Evolutionary conservation across 2,797 vertebrate genomes (phyloP), one percentile per base, ranked within the genome.

Genomic region (Tachyglossus aculeatus): DNA sequence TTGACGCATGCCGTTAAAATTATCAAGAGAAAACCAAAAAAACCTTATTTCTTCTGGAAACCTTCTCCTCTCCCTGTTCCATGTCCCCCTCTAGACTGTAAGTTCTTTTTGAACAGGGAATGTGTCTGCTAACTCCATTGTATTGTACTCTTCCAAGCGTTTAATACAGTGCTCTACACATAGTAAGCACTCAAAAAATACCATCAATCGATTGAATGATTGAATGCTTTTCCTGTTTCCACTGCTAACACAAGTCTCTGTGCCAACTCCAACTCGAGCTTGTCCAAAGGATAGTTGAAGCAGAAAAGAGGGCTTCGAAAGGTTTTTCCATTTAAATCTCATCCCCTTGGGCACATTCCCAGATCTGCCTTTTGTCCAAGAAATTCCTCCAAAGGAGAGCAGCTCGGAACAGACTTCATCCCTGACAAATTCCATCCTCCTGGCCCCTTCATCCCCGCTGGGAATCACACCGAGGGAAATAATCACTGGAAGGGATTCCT

Each of bases 371-470:
- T 86, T 81, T 41, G 63, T 24, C 34, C 44, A 45, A 27, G 50
- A 56, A 52, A 6, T 1, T 27, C 36, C 44, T 73, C 54, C 57
- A 61, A 79, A 90, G 53, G 3, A 76, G 38, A 67, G 53, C 13
- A 67, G 5, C 2, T 27, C 16, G 48, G 10, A 15, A 71, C 73
- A 8, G 41, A 24, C 8, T 58, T 79, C 82, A 81, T 43, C 64
- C 73, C 43, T 22, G 77, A 21, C 70, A 88, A 87, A 81, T 83
- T 82, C 41, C 77, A 19, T 81, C 74, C 83, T 43, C 25, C 65
- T 67, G 45, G 67, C 75, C 41, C 81, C 2, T 78, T 83, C 57
- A 80, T 84, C 59, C 72, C 77, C 48, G 52, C 33, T 72, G 21
- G 64, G 62, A 80, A 81, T 83, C 72, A 62, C 18, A 16, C 57